Evolutionary conservation across 2,797 vertebrate species (phyloP).

Genomic region (Enteromius argenteus): DNA sequence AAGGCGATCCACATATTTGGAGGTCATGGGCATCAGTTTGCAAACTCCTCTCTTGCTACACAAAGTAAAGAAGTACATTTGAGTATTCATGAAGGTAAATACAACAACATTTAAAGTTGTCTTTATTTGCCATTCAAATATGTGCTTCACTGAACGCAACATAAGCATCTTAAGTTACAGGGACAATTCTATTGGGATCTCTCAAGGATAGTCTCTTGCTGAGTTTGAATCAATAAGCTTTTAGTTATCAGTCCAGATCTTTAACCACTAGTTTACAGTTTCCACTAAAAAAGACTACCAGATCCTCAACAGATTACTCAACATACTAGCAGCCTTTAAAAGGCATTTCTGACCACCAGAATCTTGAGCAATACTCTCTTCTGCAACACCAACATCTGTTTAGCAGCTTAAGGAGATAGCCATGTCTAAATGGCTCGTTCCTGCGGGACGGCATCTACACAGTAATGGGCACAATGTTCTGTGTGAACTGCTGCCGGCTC

Average conservation of each 20-base stretch:
- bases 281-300: neutral
- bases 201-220: neutral
- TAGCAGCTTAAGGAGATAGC: slow-evolving; percentile 35
- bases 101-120: neutral
- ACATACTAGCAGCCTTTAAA: neutral
- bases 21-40: neutral
- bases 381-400: slow-evolving; percentile 32
- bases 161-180: slow-evolving; percentile 8
- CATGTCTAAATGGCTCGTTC: slow-evolving; percentile 27
- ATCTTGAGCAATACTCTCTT: slow-evolving; percentile 21
- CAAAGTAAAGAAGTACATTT: neutral
- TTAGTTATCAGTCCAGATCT: neutral
- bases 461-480: slow-evolving; percentile 37
- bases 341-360: slow-evolving; percentile 4
- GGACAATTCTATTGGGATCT: neutral
- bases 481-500: slow-evolving; percentile 15
- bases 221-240: neutral
- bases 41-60: neutral
- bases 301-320: neutral
- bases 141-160: neutral
- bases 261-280: slow-evolving; percentile 9
- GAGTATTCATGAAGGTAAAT: neutral
- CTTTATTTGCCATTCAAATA: slow-evolving; percentile 20
- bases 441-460: slow-evolving; percentile 14
- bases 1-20: neutral